Evolutionary conservation across 2,888 invertebrate species (phyloP).

Genomic region (Mantis religiosa): DNA sequence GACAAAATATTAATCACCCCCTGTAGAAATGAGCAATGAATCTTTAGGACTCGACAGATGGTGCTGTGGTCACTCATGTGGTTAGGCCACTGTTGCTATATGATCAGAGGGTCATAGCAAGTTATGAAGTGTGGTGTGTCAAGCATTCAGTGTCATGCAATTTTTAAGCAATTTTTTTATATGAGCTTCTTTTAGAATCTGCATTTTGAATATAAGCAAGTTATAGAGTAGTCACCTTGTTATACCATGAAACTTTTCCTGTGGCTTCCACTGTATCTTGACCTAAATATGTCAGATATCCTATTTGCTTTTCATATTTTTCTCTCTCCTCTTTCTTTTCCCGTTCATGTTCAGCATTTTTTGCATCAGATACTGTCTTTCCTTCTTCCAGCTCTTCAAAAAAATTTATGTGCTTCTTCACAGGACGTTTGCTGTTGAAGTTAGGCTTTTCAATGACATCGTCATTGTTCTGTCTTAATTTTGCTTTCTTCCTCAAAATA

Average conservation of each 20-base stretch:
- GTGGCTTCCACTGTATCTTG: slow-evolving; percentile 85
- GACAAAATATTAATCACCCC: no score
- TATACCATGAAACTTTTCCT: slow-evolving; percentile 88
- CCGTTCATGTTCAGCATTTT: slow-evolving; percentile 82
- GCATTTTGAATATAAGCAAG: no score
- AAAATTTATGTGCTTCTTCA: slow-evolving; percentile 69
- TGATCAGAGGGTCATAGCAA: no score
- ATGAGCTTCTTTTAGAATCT: no score
- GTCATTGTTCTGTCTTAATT: slow-evolving; percentile 46
- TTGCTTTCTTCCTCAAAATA: slow-evolving; percentile 63
- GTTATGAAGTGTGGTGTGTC: no score
- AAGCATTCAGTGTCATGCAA: no score
- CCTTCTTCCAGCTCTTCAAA: slow-evolving; percentile 82
- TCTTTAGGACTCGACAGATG: no score
- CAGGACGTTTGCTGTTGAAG: slow-evolving; percentile 30
- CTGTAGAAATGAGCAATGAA: no score
- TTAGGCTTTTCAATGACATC: slow-evolving; percentile 30
- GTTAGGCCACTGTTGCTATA: no score
- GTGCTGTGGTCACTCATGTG: no score
- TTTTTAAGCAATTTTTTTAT: no score
- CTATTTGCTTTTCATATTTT: slow-evolving; percentile 96
- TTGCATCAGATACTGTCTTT: slow-evolving; percentile 54
- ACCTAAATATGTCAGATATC: slow-evolving; percentile 91
- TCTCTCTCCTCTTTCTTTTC: slow-evolving; percentile 90
- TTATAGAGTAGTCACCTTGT: slow-evolving; percentile 55